These are phyloP conservation scores for Diachrysia chrysitis DNA, from an alignment of 2,888 invertebrate genomes.

Conservation along the genomic window DNA sequence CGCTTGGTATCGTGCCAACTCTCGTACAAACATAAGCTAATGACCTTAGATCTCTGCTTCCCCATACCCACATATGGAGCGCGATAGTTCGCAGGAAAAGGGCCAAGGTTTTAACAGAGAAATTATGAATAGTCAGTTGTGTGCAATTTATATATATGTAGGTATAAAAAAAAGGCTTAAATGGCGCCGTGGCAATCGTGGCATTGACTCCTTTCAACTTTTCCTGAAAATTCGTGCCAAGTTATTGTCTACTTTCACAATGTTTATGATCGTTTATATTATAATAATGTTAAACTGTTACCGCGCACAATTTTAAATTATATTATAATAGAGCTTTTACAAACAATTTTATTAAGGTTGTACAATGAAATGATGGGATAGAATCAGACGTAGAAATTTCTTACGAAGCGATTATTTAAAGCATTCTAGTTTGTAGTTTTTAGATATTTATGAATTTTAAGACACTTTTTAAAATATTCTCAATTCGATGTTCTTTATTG, in stretches of 20 bases:
- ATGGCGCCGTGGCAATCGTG: slow-evolving; percentile 34
- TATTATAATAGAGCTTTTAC: not conserved
- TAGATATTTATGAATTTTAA: too few species aligned
- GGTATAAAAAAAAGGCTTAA: not conserved
- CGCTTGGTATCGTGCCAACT: slow-evolving; percentile 63
- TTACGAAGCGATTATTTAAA: not conserved
- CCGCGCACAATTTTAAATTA: not conserved
- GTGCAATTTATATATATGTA: not conserved
- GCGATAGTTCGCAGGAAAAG: slow-evolving; percentile 35
- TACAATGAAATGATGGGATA: not conserved
- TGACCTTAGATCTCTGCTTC: slow-evolving; percentile 64
- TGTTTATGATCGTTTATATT: slow-evolving; percentile 32
- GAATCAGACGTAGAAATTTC: not conserved
- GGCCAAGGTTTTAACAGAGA: slow-evolving; percentile 46
- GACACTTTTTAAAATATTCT: too few species aligned
- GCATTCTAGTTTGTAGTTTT: too few species aligned
- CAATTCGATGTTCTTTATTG: too few species aligned
- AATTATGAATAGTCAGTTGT: slow-evolving; percentile 13
- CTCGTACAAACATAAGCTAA: slow-evolving; percentile 65
- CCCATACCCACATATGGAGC: slow-evolving; percentile 63
- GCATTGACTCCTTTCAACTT: slow-evolving; percentile 39
- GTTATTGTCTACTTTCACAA: slow-evolving; percentile 27
- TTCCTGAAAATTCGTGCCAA: slow-evolving; percentile 49
- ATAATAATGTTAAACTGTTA: slow-evolving; percentile 9
- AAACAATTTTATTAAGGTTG: too few species aligned